These are phyloP conservation scores for Drosophila anomalata DNA, from an alignment of 2,888 invertebrate species.

Conservation along the genomic window DNA sequence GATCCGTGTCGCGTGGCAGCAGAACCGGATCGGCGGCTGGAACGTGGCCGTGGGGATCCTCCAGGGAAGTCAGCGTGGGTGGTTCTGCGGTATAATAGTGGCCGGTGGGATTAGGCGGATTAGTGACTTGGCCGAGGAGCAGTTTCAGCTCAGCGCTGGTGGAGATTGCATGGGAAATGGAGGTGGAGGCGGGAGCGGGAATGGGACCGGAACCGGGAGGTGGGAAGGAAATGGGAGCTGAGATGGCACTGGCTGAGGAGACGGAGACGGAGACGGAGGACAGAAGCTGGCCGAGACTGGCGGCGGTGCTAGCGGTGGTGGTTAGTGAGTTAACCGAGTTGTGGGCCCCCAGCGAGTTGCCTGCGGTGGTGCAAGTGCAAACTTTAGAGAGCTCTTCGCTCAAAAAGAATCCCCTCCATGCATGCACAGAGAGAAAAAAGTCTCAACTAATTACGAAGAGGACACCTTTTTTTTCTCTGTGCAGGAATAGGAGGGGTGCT, in stretches of 20 bases:
- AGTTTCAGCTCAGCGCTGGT: conserved; percentile 67
- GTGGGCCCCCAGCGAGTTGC: conserved; percentile 44
- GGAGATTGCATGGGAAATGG: conserved; percentile 41
- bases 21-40: conserved; percentile 81
- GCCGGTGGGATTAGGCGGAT: conserved; percentile 72
- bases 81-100: conserved; percentile 80
- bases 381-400: conserved; percentile 57
- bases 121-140: conserved; percentile 63
- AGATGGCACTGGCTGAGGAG: conserved; percentile 22
- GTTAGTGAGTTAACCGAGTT: conserved; percentile 65
- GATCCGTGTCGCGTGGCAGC: conserved; percentile 83
- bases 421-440: conserved; percentile 20
- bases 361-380: conserved; percentile 76
- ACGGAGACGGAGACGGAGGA: conserved; percentile 23
- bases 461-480: conserved; percentile 15
- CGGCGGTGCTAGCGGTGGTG: conserved; percentile 56
- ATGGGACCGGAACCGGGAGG: neutral
- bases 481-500: conserved; percentile 8
- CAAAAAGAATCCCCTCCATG: conserved; percentile 9
- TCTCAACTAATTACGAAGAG: neutral
- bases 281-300: conserved; percentile 43
- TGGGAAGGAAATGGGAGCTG: conserved; percentile 25
- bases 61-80: conserved; percentile 28
- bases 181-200: conserved; percentile 24
- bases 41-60: conserved; percentile 57